phyloP scores from a whole-genome alignment of 2,113 vertebrate genomes.

The Ammodytes marinus region DNA sequence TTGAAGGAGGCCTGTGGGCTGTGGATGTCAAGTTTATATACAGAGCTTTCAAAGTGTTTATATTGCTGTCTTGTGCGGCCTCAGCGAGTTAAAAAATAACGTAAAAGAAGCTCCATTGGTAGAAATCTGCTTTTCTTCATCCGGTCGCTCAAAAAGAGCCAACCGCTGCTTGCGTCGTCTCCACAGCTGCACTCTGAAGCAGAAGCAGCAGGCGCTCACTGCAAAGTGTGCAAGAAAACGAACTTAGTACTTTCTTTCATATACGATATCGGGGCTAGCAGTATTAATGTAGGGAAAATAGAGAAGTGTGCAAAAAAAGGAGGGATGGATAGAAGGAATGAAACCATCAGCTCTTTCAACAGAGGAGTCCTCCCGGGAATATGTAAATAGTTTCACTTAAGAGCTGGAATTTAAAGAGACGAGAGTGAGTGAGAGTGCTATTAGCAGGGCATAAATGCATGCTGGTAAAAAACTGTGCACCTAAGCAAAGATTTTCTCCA shows the following conservation, averaged over 20 bases:
- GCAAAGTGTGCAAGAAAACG: slow-evolving; percentile 41
- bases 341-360: slow-evolving; percentile 69
- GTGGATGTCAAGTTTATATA: slow-evolving; percentile 53
- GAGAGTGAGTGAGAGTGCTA: slow-evolving; percentile 45
- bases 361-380: slow-evolving; percentile 56
- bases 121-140: slow-evolving; percentile 2
- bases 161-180: background rate
- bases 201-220: slow-evolving; percentile 33
- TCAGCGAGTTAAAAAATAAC: slow-evolving; percentile 31
- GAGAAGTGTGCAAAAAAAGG: slow-evolving; percentile 37
- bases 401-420: slow-evolving; percentile 59
- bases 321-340: slow-evolving; percentile 55
- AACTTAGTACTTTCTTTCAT: slow-evolving; percentile 37
- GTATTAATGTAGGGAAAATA: slow-evolving; percentile 59
- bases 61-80: slow-evolving; percentile 37
- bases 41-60: slow-evolving; percentile 44
- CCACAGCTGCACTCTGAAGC: slow-evolving; percentile 27
- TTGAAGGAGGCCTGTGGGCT: slow-evolving; percentile 42
- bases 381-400: slow-evolving; percentile 69
- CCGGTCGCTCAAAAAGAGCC: slow-evolving; percentile 27
- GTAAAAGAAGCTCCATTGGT: slow-evolving; percentile 18
- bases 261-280: slow-evolving; percentile 40
- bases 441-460: slow-evolving; percentile 35
- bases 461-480: slow-evolving; percentile 36
- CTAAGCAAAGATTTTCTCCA: slow-evolving; percentile 30